These are phyloP conservation scores for Himalopsyche phryganea DNA, from an alignment of 1,140 invertebrate genomes.

Conservation along the genomic window DNA sequence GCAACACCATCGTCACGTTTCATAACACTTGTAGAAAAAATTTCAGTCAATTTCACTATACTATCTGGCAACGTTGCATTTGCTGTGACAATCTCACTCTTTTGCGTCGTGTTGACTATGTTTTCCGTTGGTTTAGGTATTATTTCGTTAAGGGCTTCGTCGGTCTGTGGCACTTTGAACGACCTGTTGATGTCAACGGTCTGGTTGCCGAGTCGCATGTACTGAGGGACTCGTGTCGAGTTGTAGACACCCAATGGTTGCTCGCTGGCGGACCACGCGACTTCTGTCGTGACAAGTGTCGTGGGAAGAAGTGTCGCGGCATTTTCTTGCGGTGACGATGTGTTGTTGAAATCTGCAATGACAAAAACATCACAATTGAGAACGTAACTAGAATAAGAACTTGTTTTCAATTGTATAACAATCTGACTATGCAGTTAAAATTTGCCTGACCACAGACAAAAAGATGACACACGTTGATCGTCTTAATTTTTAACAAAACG, in stretches of 20 bases:
- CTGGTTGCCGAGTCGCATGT: slow-evolving; percentile 47
- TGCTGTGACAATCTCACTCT: too few species aligned
- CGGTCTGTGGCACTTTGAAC: slow-evolving; percentile 47
- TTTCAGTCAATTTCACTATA: background rate
- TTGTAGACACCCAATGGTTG: background rate
- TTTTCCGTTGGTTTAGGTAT: slow-evolving; percentile 2
- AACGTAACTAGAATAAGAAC: too few species aligned
- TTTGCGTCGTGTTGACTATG: too few species aligned
- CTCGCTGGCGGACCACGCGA: background rate
- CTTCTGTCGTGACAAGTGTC: background rate
- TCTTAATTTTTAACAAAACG: too few species aligned
- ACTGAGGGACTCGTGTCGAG: slow-evolving; percentile 36
- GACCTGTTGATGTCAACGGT: slow-evolving; percentile 50
- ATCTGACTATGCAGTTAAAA: too few species aligned
- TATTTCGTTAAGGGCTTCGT: slow-evolving; percentile 3
- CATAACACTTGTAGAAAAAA: background rate
- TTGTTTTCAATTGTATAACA: too few species aligned
- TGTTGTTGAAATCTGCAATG: slow-evolving; percentile 9
- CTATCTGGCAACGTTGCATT: slow-evolving; percentile 15
- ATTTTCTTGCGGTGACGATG: slow-evolving; percentile 1
- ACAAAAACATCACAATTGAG: slow-evolving; percentile 1
- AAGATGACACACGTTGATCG: too few species aligned
- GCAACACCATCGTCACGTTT: slow-evolving; percentile 6
- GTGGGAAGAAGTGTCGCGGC: background rate
- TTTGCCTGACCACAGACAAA: too few species aligned